Evolutionary conservation across 1,140 invertebrate species (phyloP).

Genomic region (Ylistrum balloti): DNA sequence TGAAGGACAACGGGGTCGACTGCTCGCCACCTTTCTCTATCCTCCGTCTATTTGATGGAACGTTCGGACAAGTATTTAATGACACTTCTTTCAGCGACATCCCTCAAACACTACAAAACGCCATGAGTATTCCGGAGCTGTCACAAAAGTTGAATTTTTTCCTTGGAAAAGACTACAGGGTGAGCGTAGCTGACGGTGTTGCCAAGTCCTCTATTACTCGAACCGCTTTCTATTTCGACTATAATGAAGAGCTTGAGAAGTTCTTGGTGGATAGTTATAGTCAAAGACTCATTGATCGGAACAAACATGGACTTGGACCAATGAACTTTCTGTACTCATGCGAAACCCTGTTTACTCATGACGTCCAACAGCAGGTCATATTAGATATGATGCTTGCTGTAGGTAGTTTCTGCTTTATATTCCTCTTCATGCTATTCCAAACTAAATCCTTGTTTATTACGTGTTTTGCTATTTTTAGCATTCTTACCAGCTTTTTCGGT

Average conservation of each 20-base stretch:
- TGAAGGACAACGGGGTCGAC: neutral
- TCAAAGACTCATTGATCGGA: neutral
- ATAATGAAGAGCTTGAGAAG: neutral
- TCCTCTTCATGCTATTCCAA: slow-evolving; percentile 65
- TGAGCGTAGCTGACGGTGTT: neutral
- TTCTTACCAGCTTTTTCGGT: slow-evolving; percentile 63
- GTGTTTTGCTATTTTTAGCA: slow-evolving; percentile 59
- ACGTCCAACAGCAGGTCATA: slow-evolving; percentile 58
- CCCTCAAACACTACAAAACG: neutral
- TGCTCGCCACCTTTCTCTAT: slow-evolving; percentile 52
- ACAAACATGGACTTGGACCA: neutral
- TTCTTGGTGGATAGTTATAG: neutral
- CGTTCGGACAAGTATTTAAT: slow-evolving; percentile 48
- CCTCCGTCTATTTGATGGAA: slow-evolving; percentile 54
- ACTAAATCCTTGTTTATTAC: slow-evolving; percentile 65
- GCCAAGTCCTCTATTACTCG: neutral
- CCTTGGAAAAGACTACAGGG: neutral
- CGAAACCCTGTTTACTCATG: slow-evolving; percentile 49
- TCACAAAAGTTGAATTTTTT: neutral
- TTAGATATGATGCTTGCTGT: slow-evolving; percentile 63
- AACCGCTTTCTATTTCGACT: neutral
- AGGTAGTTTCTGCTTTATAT: slow-evolving; percentile 68
- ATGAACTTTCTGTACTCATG: slow-evolving; percentile 56
- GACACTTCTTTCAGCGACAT: slow-evolving; percentile 6
- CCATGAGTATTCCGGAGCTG: neutral